Evolutionary conservation across 2,888 invertebrate genomes (phyloP).

Genomic region (Plemyria rubiginata): DNA sequence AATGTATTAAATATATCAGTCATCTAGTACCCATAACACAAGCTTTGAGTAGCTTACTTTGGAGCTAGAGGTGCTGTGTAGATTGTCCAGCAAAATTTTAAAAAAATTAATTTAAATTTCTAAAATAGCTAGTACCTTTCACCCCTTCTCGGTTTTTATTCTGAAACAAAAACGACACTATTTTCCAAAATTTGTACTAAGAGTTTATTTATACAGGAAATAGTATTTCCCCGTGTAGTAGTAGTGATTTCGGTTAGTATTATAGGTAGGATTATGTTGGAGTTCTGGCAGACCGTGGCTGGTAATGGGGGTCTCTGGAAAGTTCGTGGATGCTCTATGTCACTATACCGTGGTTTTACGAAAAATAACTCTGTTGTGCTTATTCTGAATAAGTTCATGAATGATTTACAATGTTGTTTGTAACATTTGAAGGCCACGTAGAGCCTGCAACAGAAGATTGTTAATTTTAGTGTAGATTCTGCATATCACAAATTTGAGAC

Average conservation of each 20-base stretch:
- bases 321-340: constrained; percentile 26
- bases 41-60: too few relatives aligned
- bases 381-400: neutral
- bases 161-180: neutral
- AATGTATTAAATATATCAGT: too few relatives aligned
- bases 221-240: constrained; percentile 15
- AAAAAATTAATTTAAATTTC: too few relatives aligned
- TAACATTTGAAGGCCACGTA: too few relatives aligned
- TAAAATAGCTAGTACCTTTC: too few relatives aligned
- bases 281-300: constrained; percentile 45
- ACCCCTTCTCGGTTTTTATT: neutral
- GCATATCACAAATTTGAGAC: too few relatives aligned
- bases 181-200: constrained; percentile 1
- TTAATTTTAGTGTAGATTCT: too few relatives aligned
- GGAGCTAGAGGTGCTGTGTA: too few relatives aligned
- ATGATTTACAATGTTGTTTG: too few relatives aligned
- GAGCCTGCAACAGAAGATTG: too few relatives aligned
- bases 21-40: too few relatives aligned
- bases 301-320: constrained; percentile 54
- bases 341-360: constrained; percentile 2
- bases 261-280: constrained; percentile 42
- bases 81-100: too few relatives aligned
- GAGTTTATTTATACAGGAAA: constrained; percentile 9
- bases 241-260: constrained; percentile 27
- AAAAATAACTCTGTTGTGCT: neutral